phyloP scores from a whole-genome alignment of 2,888 invertebrate species.

The Ormyrus nitidulus region DNA sequence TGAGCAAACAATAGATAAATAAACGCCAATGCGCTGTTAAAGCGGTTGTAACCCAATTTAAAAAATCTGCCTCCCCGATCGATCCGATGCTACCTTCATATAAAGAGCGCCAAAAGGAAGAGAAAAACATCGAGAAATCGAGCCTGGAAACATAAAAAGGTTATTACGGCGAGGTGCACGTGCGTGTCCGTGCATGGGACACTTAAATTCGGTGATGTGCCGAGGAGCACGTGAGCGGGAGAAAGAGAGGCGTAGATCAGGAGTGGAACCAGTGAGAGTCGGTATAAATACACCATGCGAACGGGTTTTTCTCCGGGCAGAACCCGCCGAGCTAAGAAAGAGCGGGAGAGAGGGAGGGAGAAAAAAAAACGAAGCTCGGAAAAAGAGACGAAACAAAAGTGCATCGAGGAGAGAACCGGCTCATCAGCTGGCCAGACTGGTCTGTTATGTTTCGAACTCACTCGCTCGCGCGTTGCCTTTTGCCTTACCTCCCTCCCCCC shows the following conservation, averaged over 20 bases:
- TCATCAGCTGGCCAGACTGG: conserved; percentile 74
- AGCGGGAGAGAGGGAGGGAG: conserved; percentile 24
- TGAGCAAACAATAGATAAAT: too few relatives aligned
- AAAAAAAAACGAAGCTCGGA: conserved; percentile 57
- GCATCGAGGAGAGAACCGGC: conserved; percentile 69
- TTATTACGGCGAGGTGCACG: conserved; percentile 50
- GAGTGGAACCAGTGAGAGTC: conserved; percentile 66
- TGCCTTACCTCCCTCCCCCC: conserved; percentile 24
- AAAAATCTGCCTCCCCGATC: conserved; percentile 16
- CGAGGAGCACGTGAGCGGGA: conserved; percentile 15
- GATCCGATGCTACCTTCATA: background rate
- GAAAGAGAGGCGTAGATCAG: conserved; percentile 57
- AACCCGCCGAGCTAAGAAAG: conserved; percentile 53
- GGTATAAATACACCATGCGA: conserved; percentile 68
- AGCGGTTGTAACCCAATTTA: conserved; percentile 12
- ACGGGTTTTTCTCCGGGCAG: conserved; percentile 57
- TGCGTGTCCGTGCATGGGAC: conserved; percentile 53
- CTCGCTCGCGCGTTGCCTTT: conserved; percentile 38
- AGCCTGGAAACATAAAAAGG: conserved; percentile 37
- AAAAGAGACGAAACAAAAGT: conserved; percentile 71
- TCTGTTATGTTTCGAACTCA: conserved; percentile 64
- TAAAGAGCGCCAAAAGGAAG: background rate
- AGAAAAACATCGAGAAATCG: conserved; percentile 5
- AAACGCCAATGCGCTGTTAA: background rate
- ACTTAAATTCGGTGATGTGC: conserved; percentile 62